phyloP scores from a whole-genome alignment of 1,140 invertebrate genomes.

The Neuroterus valhalla region DNA sequence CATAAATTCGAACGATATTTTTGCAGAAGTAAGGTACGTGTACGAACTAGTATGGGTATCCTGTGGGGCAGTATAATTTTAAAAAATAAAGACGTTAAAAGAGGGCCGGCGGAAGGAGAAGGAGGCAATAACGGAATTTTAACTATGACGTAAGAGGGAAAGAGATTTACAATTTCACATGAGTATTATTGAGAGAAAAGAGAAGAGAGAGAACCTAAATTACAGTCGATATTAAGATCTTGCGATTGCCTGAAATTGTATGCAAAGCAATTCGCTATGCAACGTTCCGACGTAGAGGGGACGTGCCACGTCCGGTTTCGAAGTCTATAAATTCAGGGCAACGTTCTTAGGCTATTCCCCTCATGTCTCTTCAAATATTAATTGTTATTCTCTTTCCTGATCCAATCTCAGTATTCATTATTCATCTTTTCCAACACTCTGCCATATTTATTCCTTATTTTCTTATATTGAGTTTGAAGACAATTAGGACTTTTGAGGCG shows the following conservation, averaged over 20 bases:
- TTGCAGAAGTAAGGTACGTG: not conserved
- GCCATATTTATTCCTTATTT: no score
- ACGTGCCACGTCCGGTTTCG: slow-evolving; percentile 58
- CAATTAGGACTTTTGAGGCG: no score
- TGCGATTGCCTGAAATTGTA: slow-evolving; percentile 69
- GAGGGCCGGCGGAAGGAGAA: slow-evolving; percentile 44
- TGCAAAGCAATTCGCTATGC: slow-evolving; percentile 66
- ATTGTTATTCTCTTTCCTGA: slow-evolving; percentile 1
- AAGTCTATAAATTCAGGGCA: slow-evolving; percentile 59
- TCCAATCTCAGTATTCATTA: not conserved
- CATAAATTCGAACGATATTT: slow-evolving; percentile 26
- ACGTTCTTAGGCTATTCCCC: slow-evolving; percentile 39
- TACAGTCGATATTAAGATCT: slow-evolving; percentile 71
- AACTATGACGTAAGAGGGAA: slow-evolving; percentile 21
- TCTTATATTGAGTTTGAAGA: no score
- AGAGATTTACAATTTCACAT: not conserved
- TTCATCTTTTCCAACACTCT: not conserved
- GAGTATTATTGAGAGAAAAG: not conserved
- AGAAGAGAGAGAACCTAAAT: slow-evolving; percentile 51
- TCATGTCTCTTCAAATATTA: slow-evolving; percentile 24
- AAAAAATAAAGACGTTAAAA: slow-evolving; percentile 31
- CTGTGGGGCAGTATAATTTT: slow-evolving; percentile 24
- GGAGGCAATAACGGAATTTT: slow-evolving; percentile 37
- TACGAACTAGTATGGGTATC: slow-evolving; percentile 25
- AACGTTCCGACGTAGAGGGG: slow-evolving; percentile 46